These are phyloP conservation scores for Petrolisthes manimaculis DNA, from an alignment of 2,888 invertebrate species.

Conservation along the genomic window DNA sequence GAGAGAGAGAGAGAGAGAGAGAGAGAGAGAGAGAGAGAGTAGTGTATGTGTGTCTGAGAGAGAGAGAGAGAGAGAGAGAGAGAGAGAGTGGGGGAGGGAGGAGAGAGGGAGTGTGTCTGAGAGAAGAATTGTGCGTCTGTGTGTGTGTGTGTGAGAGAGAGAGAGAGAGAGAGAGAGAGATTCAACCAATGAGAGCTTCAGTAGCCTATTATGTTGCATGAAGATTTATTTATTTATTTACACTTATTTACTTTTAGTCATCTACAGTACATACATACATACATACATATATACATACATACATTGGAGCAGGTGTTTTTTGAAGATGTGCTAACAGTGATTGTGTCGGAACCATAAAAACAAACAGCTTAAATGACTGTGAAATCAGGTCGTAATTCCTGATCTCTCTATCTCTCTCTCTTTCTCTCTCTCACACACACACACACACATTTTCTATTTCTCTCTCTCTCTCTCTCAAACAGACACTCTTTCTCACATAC, in stretches of 20 bases:
- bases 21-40: not conserved
- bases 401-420: not conserved
- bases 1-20: not conserved
- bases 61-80: not conserved
- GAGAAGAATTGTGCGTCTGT: not conserved
- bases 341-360: not conserved
- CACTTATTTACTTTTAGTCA: not conserved
- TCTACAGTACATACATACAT: not conserved
- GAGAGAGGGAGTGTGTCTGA: not conserved
- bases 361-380: too few species aligned
- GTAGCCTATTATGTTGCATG: not conserved
- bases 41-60: not conserved
- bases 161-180: not conserved
- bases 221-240: not conserved
- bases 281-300: not conserved
- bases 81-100: not conserved
- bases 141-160: not conserved
- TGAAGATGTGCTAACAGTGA: not conserved
- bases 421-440: not conserved
- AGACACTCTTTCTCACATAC: too few species aligned
- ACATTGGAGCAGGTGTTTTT: not conserved
- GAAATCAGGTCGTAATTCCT: too few species aligned
- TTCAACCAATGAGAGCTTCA: not conserved
- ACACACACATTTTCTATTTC: not conserved
- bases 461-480: too few species aligned